These are phyloP conservation scores for Gambusia holbrooki DNA, from an alignment of 2,113 vertebrate species.

Conservation along the genomic window DNA sequence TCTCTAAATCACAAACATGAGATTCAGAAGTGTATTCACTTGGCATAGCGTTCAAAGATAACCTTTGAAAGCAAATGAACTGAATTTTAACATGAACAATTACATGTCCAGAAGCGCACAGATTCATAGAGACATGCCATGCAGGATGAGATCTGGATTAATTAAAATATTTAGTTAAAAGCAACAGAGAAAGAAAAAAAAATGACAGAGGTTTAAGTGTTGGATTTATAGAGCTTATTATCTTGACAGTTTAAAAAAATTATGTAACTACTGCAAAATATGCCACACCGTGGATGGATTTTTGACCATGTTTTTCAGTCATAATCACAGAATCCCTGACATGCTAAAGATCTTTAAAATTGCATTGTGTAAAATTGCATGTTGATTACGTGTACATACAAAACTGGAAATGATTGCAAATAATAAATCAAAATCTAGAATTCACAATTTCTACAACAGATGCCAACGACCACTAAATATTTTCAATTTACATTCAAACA, in stretches of 20 bases:
- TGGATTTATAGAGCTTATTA: too few species aligned
- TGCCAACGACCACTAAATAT: background rate
- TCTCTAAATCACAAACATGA: constrained; percentile 17
- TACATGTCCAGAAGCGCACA: background rate
- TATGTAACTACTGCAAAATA: background rate
- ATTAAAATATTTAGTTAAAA: constrained; percentile 8
- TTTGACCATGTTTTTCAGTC: background rate
- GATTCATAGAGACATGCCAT: constrained; percentile 14
- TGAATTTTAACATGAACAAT: constrained; percentile 11
- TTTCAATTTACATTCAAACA: background rate
- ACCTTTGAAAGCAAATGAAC: constrained; percentile 27
- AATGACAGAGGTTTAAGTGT: too few species aligned
- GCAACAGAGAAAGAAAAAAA: background rate
- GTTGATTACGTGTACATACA: background rate
- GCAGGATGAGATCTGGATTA: constrained; percentile 31
- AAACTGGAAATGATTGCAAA: background rate
- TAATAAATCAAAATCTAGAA: background rate
- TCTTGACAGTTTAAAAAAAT: background rate
- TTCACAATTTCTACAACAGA: background rate
- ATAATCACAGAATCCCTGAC: background rate
- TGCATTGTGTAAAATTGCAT: background rate
- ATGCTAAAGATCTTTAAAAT: background rate
- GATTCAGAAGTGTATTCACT: constrained; percentile 12
- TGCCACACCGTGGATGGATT: background rate
- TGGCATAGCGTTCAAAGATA: background rate